Base-by-base conservation (phyloP, 2,797 vertebrate species). In the Megaceryle alcyon region DNA sequence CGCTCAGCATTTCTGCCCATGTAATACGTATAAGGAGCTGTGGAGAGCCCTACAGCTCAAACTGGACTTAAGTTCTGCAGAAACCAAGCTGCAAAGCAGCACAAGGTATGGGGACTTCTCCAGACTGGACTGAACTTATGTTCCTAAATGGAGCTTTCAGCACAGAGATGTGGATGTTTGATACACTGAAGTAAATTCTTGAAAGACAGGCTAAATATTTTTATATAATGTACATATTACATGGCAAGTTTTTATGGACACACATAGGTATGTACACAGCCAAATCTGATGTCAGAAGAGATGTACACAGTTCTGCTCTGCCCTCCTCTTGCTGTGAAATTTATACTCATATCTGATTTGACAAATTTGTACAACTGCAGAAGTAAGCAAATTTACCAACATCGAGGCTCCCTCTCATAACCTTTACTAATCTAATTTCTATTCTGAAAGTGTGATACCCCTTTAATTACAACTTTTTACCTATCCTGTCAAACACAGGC, bases 241-340 rank as follows among this genome's bases (percentile, higher is more conserved):
- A 1, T 57, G 37, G 16, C n/a, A 56, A 3, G 4, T 44, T 61
- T 84, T 76, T 41, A 54, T 29, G 21, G 44, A 16, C 26, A 23
- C 0, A 1, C 17, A 33, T 3, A 75, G 28, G 10, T 33, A 60
- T 0, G 1, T 4, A 53, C 8, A n/a, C 3, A 46, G 56, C 9
- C 11, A 78, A 78, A 84, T n/a, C n/a, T 51, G 20, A 31, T 12
- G 31, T 25, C 49, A 19, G 49, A 69, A 68, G 39, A 64, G 28
- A 63, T 28, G 26, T 10, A 51, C 20, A 64, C 5, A 51, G 9
- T 17, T 90, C 49, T 88, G 6, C 35, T 43, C 13, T 39, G 41
- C 17, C 3, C 17, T 68, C 12, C 12, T 71, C 28, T 82, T 22
- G 18, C 61, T 28, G 8, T 56, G 29, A 73, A 49, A 72, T 57